Percentiles rank a stretch among this genome's conserved stretches.
Conservation (phyloP, 30 jellyfish, hydroid and myxozoan species). For the Hydractinia echinata region DNA sequence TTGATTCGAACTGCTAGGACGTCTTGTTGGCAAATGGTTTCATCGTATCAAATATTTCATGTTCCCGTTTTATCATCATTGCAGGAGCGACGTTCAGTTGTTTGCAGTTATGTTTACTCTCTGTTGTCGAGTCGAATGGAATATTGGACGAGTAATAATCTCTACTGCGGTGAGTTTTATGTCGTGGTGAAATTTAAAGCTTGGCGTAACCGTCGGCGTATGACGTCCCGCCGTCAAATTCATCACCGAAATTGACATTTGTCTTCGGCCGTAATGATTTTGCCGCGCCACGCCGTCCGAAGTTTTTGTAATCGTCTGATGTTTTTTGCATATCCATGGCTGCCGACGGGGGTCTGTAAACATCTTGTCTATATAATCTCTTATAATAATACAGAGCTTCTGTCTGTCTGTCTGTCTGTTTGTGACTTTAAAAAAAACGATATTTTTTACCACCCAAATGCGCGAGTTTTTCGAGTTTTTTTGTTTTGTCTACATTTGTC, state of each 20-base stretch:
- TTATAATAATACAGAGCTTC: too few species aligned
- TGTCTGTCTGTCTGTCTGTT: too few species aligned
- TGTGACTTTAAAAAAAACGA: too few species aligned
- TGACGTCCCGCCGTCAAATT: slow-evolving; percentile 16
- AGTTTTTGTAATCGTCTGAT: too few species aligned
- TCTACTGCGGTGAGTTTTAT: not conserved
- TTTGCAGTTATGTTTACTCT: not conserved
- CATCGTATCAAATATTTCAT: not conserved
- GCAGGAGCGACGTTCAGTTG: not conserved
- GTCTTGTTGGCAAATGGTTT: slow-evolving; percentile 2
- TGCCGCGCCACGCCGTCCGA: not conserved
- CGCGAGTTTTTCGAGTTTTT: too few species aligned
- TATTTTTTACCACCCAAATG: too few species aligned
- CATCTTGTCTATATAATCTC: too few species aligned
- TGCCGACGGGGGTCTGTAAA: too few species aligned
- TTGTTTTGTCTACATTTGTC: too few species aligned
- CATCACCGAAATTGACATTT: not conserved
- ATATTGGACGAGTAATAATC: slow-evolving; percentile 7
- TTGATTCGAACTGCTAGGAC: slow-evolving; percentile 8
- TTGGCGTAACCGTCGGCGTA: slow-evolving; percentile 1
- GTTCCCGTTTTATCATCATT: slow-evolving; percentile 5
- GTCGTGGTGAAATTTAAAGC: not conserved
- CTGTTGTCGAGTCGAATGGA: slow-evolving; percentile 19
- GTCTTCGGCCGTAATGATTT: not conserved
- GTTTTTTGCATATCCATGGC: too few species aligned